Base-by-base conservation (phyloP, 2,888 invertebrate genomes). In the Tridacna crocea region DNA sequence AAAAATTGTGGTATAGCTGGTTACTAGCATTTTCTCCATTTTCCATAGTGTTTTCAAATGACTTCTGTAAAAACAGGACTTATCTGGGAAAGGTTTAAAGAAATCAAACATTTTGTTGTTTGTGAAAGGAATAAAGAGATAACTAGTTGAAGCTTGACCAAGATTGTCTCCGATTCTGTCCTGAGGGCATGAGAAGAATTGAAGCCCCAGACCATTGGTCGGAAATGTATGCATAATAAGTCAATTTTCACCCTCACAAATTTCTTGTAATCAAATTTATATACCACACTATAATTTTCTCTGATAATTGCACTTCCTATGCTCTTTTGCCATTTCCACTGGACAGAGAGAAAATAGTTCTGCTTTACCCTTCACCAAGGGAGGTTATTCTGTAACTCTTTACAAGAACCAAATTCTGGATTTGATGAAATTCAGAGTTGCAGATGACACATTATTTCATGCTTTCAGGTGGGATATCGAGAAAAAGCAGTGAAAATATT, bases 141-240 rank as follows among this genome's bases (percentile, higher is more conserved):
- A 36, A 36, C 8, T 2, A 36, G 36, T 36, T 4, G 8, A 36
- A 36, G 36, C 36, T 36, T 36, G 36, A n/a, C 36, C 36, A 22
- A 61, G 68, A 68, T 46, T n/a, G 70, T 19, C 70, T 51, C 51
- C 51, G 47, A 70, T 70, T n/a, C 24, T 22, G 24, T 19, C 70
- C 70, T 47, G 10, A 8, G 70, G 51, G 51, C 51, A 11, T 48
- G 70, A 24, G 22, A 4, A 19, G 70, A 70, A 70, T 70, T 13
- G 51, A 19, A 70, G 51, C 51, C 22, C 48, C 17, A 51, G 51
- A 22, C 70, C 70, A 51, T 17, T 2, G 22, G 51, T 51, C 8
- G 55, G 70, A 70, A 70, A 51, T 51, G 70, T 36, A 70, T 70
- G 70, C 47, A 70, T 70, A 70, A 70, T 70, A 46, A 70, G 51